phyloP scores from a whole-genome alignment of 2,113 vertebrate genomes.

The Seriola aureovittata region DNA sequence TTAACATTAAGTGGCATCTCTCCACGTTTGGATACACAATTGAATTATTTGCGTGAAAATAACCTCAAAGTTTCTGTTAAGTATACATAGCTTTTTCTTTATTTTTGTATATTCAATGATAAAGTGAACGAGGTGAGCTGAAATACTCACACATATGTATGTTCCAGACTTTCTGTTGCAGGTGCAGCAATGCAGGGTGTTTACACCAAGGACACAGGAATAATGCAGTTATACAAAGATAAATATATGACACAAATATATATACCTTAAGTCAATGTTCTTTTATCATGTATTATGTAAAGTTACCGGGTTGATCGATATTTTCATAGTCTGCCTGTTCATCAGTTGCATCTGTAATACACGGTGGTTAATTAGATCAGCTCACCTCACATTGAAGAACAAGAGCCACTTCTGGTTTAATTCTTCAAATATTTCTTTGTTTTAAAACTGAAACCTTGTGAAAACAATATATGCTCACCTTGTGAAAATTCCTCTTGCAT shows the following conservation, averaged over 20 bases:
- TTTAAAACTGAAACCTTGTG: neutral
- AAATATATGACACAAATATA: neutral
- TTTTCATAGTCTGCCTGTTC: constrained; percentile 30
- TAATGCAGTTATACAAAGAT: neutral
- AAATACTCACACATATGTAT: constrained; percentile 72
- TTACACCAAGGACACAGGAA: neutral
- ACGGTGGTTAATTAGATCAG: neutral
- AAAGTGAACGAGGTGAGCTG: neutral
- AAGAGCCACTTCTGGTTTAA: neutral
- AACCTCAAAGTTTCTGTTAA: too few species aligned
- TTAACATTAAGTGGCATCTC: too few species aligned
- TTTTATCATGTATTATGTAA: neutral
- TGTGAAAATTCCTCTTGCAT: accelerated
- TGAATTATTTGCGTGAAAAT: too few species aligned
- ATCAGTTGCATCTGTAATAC: neutral
- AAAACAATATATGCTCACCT: constrained; percentile 7
- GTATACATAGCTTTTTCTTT: neutral
- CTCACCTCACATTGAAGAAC: neutral
- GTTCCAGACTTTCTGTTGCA: constrained; percentile 27
- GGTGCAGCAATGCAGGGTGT: neutral
- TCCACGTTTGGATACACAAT: too few species aligned
- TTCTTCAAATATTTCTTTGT: neutral
- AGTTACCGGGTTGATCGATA: constrained; percentile 12
- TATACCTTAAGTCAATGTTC: neutral
- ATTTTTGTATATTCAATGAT: neutral